Evolutionary conservation across 2,113 vertebrate species (phyloP), one percentile per base, ranked within the genome.

Genomic region (Channa argus): DNA sequence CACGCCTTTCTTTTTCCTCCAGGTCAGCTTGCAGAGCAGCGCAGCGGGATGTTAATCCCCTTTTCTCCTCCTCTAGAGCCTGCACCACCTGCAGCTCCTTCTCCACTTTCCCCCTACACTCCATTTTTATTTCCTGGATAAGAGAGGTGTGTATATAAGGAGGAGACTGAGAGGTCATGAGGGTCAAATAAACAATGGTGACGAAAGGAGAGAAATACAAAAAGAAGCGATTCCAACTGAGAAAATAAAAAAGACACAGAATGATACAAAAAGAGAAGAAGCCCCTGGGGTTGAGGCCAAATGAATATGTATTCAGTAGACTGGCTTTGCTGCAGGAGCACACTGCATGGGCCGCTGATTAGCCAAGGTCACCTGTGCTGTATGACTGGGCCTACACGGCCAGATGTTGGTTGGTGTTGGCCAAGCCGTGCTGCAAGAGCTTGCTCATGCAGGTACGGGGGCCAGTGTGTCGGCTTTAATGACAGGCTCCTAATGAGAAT

Each of bases 401-500:
- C 87, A 80, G 80, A 81, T 79, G 87, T 83, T 79, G 63, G 84
- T 91, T 95, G 92, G 92, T 83, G 93, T 93, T 93, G 92, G 90
- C 94, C 89, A 76, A 92, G 87, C 47, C 15, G 4, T 75, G 64
- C 84, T 73, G 81, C 70, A 95, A 93, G 71, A 71, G 70, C 77
- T 24, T 71, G 55, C 85, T 87, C 95, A 94, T 91, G 95, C 95
- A 96, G 96, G 96, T 97, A 94, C 92, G 94, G 94, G 92, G 93
- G 95, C 95, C 94, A 73, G 79, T 77, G 94, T 95, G 95, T 95
- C 94, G 79, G 94, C 92, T 95, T 94, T 95, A 95, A 97, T 96
- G 96, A 96, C 95, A 96, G 94, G 68, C 94, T 95, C 94, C 86
- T 97, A 96, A 99, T 97, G 96, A 98, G 95, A 95, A 95, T 91